phyloP scores from a whole-genome alignment of 2,113 vertebrate genomes.

The Nothoprocta pentlandii region DNA sequence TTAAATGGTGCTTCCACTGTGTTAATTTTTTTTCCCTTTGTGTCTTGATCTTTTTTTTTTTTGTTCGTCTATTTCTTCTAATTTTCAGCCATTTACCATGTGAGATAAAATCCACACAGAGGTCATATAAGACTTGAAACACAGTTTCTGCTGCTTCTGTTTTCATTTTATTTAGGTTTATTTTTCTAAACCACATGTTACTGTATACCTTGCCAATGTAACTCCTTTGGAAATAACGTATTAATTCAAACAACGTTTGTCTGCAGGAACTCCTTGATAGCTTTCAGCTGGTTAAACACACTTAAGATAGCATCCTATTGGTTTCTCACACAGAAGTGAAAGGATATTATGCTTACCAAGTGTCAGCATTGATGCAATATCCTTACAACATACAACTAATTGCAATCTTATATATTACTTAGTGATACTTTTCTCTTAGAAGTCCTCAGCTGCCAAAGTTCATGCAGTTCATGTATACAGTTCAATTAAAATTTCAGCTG shows the following conservation, averaged over 20 bases:
- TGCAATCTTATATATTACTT: background rate
- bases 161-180: conserved; percentile 70
- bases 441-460: conserved; percentile 42
- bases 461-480: conserved; percentile 42
- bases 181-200: conserved; percentile 70
- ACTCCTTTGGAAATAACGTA: conserved; percentile 59
- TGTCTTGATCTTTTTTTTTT: conserved; percentile 26
- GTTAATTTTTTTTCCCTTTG: background rate
- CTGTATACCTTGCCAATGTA: conserved; percentile 64
- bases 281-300: conserved; percentile 73
- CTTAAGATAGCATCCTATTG: conserved; percentile 63
- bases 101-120: conserved; percentile 29
- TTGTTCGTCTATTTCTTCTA: background rate
- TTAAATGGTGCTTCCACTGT: background rate
- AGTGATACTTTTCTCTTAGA: background rate
- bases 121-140: conserved; percentile 38
- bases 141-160: conserved; percentile 52
- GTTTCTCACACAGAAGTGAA: conserved; percentile 49
- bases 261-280: conserved; percentile 61
- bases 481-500: conserved; percentile 37
- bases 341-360: conserved; percentile 28
- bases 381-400: background rate
- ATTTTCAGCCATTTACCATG: conserved; percentile 21
- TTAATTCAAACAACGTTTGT: conserved; percentile 72
- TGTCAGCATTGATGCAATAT: conserved; percentile 29